These are phyloP conservation scores for Berghia stephanieae DNA, from an alignment of 1,140 invertebrate genomes.

Conservation along the genomic window DNA sequence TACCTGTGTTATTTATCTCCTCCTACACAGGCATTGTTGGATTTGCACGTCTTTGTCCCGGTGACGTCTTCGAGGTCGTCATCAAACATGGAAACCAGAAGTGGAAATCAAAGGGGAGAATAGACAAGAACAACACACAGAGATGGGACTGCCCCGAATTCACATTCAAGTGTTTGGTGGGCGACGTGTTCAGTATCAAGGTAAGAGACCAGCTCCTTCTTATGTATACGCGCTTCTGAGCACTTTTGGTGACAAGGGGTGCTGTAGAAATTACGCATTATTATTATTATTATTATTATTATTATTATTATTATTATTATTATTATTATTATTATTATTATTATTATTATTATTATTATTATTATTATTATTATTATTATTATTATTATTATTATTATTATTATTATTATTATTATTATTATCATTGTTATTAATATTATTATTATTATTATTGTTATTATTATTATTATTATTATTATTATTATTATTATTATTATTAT, in stretches of 20 bases:
- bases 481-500: too few species aligned
- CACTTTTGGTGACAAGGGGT: neutral
- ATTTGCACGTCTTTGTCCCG: slow-evolving; percentile 73
- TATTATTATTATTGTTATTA: too few species aligned
- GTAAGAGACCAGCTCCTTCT: slow-evolving; percentile 65
- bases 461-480: too few species aligned
- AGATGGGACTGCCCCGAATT: slow-evolving; percentile 70
- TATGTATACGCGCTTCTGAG: too few species aligned
- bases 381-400: too few species aligned
- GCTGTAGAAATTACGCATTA: too few species aligned
- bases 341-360: too few species aligned
- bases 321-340: too few species aligned
- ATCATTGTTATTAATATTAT: too few species aligned
- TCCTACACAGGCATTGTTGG: slow-evolving; percentile 71
- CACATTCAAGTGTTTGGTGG: slow-evolving; percentile 70
- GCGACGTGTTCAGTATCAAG: slow-evolving; percentile 72
- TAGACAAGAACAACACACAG: slow-evolving; percentile 71
- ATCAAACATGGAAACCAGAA: slow-evolving; percentile 73
- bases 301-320: neutral
- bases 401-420: too few species aligned
- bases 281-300: too few species aligned
- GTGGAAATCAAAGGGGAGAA: slow-evolving; percentile 72
- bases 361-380: too few species aligned
- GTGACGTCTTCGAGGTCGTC: slow-evolving; percentile 74
- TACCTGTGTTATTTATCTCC: neutral